phyloP scores from a whole-genome alignment of 2,888 invertebrate species.

The Oscheius sp. region DNA sequence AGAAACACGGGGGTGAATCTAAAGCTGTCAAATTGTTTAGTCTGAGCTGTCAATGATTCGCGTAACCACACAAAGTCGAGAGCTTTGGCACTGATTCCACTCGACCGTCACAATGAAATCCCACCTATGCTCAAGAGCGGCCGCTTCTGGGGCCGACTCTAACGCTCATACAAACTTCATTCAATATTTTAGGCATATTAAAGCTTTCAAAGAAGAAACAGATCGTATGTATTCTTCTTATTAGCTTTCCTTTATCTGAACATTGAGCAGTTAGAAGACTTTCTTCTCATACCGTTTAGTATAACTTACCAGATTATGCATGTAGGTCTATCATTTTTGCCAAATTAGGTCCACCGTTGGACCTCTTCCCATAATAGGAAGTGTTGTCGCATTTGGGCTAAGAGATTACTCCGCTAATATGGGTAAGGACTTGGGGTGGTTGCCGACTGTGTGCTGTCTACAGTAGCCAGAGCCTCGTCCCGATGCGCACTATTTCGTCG shows the following conservation, averaged over 20 bases:
- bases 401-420: constrained; percentile 28
- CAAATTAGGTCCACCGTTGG: too few species aligned
- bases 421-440: constrained; percentile 32
- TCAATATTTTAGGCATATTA: neutral
- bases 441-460: constrained; percentile 34
- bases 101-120: constrained; percentile 33
- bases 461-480: constrained; percentile 26
- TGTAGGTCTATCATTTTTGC: too few species aligned
- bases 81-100: constrained; percentile 39
- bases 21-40: constrained; percentile 34
- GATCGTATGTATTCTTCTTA: neutral
- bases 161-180: neutral
- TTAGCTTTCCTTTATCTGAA: too few species aligned
- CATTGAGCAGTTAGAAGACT: too few species aligned
- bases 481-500: constrained; percentile 29
- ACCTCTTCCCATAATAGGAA: constrained; percentile 21
- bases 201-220: neutral
- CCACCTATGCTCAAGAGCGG: constrained; percentile 24
- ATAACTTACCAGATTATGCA: too few species aligned
- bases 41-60: constrained; percentile 34
- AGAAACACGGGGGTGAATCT: neutral
- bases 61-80: constrained; percentile 37
- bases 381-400: constrained; percentile 23
- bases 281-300: too few species aligned
- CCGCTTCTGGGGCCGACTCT: constrained; percentile 8